A percentile compares a stretch with the other conserved stretches of the same genome.
Evolutionary conservation across 2,888 invertebrate species (phyloP).

Genomic region (Melanotus villosus): DNA sequence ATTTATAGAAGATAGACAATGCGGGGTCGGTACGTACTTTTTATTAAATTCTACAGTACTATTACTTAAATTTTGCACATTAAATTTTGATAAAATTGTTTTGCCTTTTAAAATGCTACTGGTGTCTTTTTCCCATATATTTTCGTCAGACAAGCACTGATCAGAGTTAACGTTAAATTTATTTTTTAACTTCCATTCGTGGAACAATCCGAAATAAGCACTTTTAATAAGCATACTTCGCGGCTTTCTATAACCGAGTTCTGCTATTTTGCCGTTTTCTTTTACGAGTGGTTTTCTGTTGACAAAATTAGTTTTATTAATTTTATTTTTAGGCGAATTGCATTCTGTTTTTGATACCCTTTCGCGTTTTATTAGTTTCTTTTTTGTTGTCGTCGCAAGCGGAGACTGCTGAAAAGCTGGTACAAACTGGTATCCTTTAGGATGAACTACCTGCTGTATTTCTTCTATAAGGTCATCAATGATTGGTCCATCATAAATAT

Average conservation of each 20-base stretch:
- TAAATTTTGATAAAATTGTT: constrained; percentile 50
- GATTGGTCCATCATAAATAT: constrained; percentile 76
- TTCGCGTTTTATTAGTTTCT: constrained; percentile 52
- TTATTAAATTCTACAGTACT: constrained; percentile 28
- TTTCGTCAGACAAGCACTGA: background rate
- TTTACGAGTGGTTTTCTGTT: constrained; percentile 63
- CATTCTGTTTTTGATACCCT: constrained; percentile 60
- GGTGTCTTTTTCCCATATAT: constrained; percentile 72
- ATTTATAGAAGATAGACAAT: constrained; percentile 36
- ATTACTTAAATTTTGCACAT: constrained; percentile 27
- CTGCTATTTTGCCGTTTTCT: constrained; percentile 55
- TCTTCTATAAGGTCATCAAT: constrained; percentile 80
- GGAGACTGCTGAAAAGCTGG: constrained; percentile 20
- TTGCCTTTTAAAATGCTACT: constrained; percentile 69
- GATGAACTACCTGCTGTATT: constrained; percentile 70
- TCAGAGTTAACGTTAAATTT: constrained; percentile 47
- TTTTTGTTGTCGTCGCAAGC: constrained; percentile 39
- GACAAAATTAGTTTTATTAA: constrained; percentile 61
- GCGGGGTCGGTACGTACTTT: constrained; percentile 26
- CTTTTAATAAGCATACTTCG: constrained; percentile 41
- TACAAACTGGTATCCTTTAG: constrained; percentile 55
- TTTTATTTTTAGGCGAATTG: constrained; percentile 52
- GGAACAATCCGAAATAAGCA: constrained; percentile 55
- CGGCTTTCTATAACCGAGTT: constrained; percentile 42
- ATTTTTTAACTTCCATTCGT: constrained; percentile 54